These are phyloP conservation scores for Calypte anna DNA, from an alignment of 2,113 vertebrate species.

Conservation along the genomic window DNA sequence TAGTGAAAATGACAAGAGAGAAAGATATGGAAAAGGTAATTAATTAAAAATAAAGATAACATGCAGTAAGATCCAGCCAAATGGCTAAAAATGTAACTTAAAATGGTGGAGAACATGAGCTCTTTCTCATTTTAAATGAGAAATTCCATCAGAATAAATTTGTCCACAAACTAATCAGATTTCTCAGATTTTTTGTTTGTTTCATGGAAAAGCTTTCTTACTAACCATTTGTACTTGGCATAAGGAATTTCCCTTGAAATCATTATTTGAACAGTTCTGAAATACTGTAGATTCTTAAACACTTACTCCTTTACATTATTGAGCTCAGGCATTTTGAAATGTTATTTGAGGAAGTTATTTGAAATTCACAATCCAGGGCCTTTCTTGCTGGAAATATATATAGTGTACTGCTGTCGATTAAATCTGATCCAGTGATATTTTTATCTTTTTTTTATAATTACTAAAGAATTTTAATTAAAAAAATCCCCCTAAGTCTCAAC, in stretches of 20 bases:
- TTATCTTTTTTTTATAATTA: background rate
- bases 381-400: background rate
- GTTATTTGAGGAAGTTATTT: background rate
- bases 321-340: background rate
- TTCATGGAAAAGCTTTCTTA: background rate
- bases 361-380: background rate
- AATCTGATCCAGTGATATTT: background rate
- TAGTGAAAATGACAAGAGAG: background rate
- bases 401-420: background rate
- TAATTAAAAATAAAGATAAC: background rate
- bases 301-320: background rate
- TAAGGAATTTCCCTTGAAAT: background rate
- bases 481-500: background rate
- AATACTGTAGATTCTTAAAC: background rate
- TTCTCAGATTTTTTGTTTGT: background rate
- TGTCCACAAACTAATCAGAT: background rate
- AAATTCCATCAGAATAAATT: background rate
- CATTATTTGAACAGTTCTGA: background rate
- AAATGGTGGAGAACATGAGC: background rate
- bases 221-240: accelerated
- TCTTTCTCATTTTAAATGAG: background rate
- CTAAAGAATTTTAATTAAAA: background rate
- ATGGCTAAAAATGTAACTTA: background rate
- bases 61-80: background rate
- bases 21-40: background rate